Base-by-base conservation (phyloP, 2,113 vertebrate genomes). In the Charina bottae region DNA sequence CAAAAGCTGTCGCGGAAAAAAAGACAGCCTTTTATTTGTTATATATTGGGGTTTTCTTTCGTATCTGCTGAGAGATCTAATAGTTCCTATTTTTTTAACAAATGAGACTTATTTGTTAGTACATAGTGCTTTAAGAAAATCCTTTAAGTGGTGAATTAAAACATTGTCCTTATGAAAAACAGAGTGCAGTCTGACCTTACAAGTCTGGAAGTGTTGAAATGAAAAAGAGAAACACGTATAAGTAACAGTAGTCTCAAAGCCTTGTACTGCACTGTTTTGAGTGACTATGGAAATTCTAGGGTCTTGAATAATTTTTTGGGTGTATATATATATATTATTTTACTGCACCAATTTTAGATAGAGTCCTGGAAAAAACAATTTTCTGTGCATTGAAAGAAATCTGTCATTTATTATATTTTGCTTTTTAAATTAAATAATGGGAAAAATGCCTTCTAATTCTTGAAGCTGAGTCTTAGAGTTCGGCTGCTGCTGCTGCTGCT, bases 11-110 rank as follows among this genome's bases (percentile, higher is more conserved):
- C 72, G 42, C 72, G 42, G 33, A 59, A 56, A 94, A 96, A 96
- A 95, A 90, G 93, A 96, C 84, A 91, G 59, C 42, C 91, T 96
- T 96, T 96, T 84, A 96, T 96, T 93, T 96, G 94, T 96, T 95
- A 94, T 93, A 94, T 46, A 95, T 92, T 94, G 94, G 95, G 90
- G 92, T 94, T 92, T 92, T 68, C 94, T 91, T 91, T 94, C 95
- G 90, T 94, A 72, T 54, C 88, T 96, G 93, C 60, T 94, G 94
- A 95, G 95, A 94, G 94, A 96, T n/a, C 88, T 93, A 92, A 95
- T 54, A 92, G 93, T 91, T 94, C 89, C 95, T 92, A 92, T 85
- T 93, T 94, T 96, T 93, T 94, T 94, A 93, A 62, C 58, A 87
- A 88, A 68, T 95, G 93, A 93, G 88, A 92, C 87, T 95, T 95